These are phyloP conservation scores for Malthinus flaveolus DNA, from an alignment of 2,888 invertebrate genomes.

Conservation along the genomic window DNA sequence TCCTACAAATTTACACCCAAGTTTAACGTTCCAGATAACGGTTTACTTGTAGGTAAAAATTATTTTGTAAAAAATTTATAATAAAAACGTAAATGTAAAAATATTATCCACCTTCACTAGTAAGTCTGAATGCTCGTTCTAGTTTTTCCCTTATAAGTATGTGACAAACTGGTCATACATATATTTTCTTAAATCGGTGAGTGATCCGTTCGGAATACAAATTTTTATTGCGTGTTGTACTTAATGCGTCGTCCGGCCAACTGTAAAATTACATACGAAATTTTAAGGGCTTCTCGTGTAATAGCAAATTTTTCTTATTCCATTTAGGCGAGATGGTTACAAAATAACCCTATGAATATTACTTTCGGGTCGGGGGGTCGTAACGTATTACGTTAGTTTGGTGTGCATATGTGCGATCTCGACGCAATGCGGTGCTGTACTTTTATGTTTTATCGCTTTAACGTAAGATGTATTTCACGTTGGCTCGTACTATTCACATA, in stretches of 20 bases:
- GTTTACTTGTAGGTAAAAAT: too few species aligned
- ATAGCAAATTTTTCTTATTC: too few species aligned
- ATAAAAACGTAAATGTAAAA: conserved; percentile 6
- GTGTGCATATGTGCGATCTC: background rate
- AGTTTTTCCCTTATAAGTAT: conserved; percentile 42
- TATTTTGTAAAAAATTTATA: background rate
- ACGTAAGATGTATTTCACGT: background rate
- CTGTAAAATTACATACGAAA: too few species aligned
- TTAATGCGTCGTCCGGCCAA: too few species aligned
- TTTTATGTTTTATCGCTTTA: background rate
- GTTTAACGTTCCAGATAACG: too few species aligned
- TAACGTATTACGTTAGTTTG: too few species aligned
- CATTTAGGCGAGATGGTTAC: too few species aligned
- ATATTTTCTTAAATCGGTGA: conserved; percentile 24
- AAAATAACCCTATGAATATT: too few species aligned
- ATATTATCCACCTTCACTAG: conserved; percentile 41
- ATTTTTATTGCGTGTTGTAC: background rate
- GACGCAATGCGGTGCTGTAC: too few species aligned
- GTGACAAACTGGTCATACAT: conserved; percentile 45
- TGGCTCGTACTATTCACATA: background rate
- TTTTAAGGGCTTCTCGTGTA: too few species aligned
- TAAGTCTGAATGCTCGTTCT: conserved; percentile 41
- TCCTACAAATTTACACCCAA: background rate
- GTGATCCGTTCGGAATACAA: conserved; percentile 20
- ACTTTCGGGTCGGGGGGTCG: too few species aligned